Conservation (phyloP, 2,888 invertebrate species). For the Plebejus argus region DNA sequence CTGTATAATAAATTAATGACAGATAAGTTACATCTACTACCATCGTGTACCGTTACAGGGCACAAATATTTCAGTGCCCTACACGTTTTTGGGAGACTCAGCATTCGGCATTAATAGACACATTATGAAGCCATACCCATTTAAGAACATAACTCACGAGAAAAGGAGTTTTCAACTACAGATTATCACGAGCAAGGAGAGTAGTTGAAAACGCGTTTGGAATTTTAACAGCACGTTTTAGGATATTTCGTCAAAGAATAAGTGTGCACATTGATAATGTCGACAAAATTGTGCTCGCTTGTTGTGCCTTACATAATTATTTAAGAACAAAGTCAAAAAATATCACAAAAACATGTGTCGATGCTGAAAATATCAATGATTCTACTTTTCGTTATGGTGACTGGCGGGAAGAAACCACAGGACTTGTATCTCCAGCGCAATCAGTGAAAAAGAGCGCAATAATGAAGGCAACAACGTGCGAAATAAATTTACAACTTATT, state of each 20-base stretch:
- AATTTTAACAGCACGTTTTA: constrained; percentile 35
- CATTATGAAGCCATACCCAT: constrained; percentile 39
- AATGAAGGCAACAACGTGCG: constrained; percentile 41
- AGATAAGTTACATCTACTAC: constrained; percentile 24
- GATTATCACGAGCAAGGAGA: constrained; percentile 32
- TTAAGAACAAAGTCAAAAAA: constrained; percentile 44
- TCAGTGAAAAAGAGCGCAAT: constrained; percentile 38
- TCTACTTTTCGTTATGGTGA: constrained; percentile 40
- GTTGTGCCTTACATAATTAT: constrained; percentile 46
- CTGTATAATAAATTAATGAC: constrained; percentile 25
- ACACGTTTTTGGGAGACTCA: constrained; percentile 38
- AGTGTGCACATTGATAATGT: constrained; percentile 38
- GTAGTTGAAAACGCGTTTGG: constrained; percentile 34
- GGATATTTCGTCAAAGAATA: constrained; percentile 34
- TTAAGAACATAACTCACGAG: constrained; percentile 37
- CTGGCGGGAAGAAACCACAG: constrained; percentile 39
- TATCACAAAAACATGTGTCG: constrained; percentile 33
- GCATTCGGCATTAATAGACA: constrained; percentile 38
- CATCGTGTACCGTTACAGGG: constrained; percentile 33
- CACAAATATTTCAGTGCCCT: constrained; percentile 40
- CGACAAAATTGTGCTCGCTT: constrained; percentile 37
- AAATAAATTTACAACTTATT: constrained; percentile 41
- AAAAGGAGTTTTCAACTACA: constrained; percentile 27
- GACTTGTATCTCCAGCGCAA: constrained; percentile 38
- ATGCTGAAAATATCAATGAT: constrained; percentile 36